Evolutionary conservation across 2,797 vertebrate genomes (phyloP).

Genomic region (Tympanoctomys barrerae): DNA sequence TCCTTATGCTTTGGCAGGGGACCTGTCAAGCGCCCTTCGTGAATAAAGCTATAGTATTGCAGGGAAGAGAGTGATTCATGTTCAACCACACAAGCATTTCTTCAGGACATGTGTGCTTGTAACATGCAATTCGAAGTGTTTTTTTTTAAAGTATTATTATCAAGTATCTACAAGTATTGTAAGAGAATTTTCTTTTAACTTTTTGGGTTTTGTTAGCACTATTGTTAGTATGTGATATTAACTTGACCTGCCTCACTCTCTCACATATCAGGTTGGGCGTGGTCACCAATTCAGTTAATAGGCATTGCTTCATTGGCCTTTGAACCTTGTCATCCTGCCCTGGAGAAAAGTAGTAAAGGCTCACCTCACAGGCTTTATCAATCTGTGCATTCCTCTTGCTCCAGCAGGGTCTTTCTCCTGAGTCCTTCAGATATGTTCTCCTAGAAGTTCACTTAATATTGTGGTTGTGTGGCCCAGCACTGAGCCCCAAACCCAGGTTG

Average conservation of each 20-base stretch:
- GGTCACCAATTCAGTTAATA: constrained; percentile 6
- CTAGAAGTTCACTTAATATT: neutral
- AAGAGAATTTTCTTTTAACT: constrained; percentile 80
- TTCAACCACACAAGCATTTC: constrained; percentile 71
- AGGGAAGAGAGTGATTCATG: constrained; percentile 72
- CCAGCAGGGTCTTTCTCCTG: neutral
- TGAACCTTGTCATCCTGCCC: neutral
- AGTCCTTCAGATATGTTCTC: neutral
- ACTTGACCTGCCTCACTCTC: constrained; percentile 31
- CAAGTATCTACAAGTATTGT: constrained; percentile 79
- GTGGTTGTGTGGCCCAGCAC: neutral
- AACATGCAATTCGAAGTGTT: constrained; percentile 81
- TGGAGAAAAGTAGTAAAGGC: neutral
- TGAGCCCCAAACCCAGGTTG: too few species aligned
- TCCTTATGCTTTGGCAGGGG: neutral
- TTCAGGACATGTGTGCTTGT: constrained; percentile 58
- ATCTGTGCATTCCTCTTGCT: neutral
- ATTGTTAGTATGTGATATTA: constrained; percentile 58
- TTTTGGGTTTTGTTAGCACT: constrained; percentile 67
- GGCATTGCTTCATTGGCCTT: neutral
- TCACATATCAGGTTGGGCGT: neutral
- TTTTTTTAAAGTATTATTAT: constrained; percentile 70
- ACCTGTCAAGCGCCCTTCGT: constrained; percentile 19
- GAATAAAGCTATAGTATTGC: constrained; percentile 65
- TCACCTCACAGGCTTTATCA: neutral